Percentiles rank a stretch among this genome's conserved stretches.
phyloP scores from a whole-genome alignment of 2,113 vertebrate species.

The Onychostoma macrolepis region DNA sequence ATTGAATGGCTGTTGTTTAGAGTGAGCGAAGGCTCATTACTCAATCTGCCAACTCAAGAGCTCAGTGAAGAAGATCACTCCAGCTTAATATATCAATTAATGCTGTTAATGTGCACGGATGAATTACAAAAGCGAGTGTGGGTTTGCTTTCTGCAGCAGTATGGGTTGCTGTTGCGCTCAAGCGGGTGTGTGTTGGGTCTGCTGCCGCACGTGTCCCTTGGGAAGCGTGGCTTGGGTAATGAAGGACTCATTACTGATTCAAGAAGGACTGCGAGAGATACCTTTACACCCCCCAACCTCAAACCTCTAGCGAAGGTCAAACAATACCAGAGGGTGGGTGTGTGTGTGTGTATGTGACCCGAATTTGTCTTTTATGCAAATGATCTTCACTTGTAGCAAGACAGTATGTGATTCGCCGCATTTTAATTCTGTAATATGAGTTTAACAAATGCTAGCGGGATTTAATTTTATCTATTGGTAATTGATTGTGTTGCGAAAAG shows the following conservation, averaged over 20 bases:
- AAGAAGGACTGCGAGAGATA: conserved; percentile 74
- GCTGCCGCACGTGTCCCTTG: conserved; percentile 26
- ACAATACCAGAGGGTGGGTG: conserved; percentile 21
- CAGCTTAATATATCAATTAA: conserved; percentile 40
- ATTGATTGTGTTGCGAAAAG: neutral
- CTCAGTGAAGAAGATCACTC: conserved; percentile 11
- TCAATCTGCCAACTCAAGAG: conserved; percentile 33
- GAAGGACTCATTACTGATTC: conserved; percentile 79
- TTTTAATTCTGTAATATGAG: neutral
- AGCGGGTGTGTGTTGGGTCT: conserved; percentile 45
- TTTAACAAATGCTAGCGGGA: neutral
- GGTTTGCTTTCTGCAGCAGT: conserved; percentile 14
- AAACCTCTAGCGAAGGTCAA: conserved; percentile 57
- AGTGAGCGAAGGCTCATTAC: conserved; percentile 26
- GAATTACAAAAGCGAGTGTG: conserved; percentile 26
- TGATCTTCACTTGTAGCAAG: neutral
- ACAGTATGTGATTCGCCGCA: neutral
- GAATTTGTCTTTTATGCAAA: conserved; percentile 32
- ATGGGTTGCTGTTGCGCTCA: neutral
- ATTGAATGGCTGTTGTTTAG: conserved; percentile 16
- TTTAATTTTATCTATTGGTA: neutral
- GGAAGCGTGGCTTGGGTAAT: conserved; percentile 75
- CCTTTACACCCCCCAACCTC: conserved; percentile 68
- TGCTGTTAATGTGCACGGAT: conserved; percentile 39
- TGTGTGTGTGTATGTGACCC: neutral